A percentile compares a stretch with the other conserved stretches of the same genome.
These are phyloP conservation scores for Neotoma lepida DNA, from an alignment of 2,113 vertebrate species.

Conservation along the genomic window DNA sequence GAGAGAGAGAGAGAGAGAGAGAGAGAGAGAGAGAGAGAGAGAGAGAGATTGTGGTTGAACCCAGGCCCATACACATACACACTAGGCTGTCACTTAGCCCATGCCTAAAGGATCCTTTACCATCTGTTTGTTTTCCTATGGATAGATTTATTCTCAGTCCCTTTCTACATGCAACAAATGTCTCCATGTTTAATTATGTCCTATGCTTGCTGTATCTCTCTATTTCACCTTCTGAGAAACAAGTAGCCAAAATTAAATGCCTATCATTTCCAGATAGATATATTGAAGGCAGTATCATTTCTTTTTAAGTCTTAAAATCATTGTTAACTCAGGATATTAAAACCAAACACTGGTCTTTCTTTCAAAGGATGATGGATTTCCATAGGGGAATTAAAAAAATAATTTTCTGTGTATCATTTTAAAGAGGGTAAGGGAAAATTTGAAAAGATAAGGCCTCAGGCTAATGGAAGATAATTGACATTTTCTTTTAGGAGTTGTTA, in stretches of 20 bases:
- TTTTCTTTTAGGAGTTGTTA: slow-evolving; percentile 87
- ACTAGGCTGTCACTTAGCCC: too few species aligned
- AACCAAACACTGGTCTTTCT: slow-evolving; percentile 44
- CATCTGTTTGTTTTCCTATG: not conserved
- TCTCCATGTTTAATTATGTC: not conserved
- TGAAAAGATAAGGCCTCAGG: slow-evolving; percentile 74
- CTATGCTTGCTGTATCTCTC: not conserved
- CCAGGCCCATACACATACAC: not conserved
- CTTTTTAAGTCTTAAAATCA: slow-evolving; percentile 24
- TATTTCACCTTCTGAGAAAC: slow-evolving; percentile 10
- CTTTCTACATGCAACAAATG: not conserved
- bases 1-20: not conserved
- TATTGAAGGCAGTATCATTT: slow-evolving; percentile 18
- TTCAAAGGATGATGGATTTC: slow-evolving; percentile 52
- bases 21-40: too few species aligned
- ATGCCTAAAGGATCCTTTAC: not conserved
- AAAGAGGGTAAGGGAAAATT: slow-evolving; percentile 60
- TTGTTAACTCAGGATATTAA: slow-evolving; percentile 48
- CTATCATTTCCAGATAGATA: slow-evolving; percentile 28
- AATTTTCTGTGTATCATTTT: slow-evolving; percentile 47
- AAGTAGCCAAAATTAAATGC: not conserved
- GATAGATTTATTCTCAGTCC: not conserved
- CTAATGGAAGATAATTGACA: slow-evolving; percentile 83
- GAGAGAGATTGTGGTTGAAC: not conserved
- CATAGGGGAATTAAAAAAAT: slow-evolving; percentile 42